These are phyloP conservation scores for Xerus rutilus DNA, from an alignment of 2,797 vertebrate genomes.

Conservation along the genomic window DNA sequence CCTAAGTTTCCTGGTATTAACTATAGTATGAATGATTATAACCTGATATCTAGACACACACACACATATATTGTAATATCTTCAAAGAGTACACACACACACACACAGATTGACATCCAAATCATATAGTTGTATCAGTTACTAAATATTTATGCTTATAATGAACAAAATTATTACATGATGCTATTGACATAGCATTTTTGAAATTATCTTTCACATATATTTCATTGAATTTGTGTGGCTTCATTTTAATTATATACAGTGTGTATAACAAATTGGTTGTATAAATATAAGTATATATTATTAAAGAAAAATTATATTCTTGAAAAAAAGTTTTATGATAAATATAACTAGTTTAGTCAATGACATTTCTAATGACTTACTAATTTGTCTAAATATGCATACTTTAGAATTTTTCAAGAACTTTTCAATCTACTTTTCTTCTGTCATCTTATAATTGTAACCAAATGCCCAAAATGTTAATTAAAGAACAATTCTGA, in stretches of 20 bases:
- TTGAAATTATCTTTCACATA: background rate
- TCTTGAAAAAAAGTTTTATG: conserved; percentile 29
- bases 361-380: background rate
- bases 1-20: background rate
- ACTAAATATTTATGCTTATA: conserved; percentile 1
- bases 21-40: background rate
- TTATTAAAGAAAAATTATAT: background rate
- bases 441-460: background rate
- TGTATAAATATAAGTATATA: background rate
- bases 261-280: background rate
- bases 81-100: background rate
- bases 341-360: background rate
- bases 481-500: background rate
- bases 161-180: background rate
- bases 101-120: background rate
- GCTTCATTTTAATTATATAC: background rate
- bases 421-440: background rate
- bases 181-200: background rate
- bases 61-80: background rate
- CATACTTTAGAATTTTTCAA: background rate
- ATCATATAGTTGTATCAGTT: background rate
- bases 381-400: background rate
- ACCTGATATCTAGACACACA: background rate
- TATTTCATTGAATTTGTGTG: background rate
- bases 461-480: background rate